Evolutionary conservation across 2,888 invertebrate species (phyloP), one percentile per base, ranked within the genome.

Genomic region (Pandemis heparana): DNA sequence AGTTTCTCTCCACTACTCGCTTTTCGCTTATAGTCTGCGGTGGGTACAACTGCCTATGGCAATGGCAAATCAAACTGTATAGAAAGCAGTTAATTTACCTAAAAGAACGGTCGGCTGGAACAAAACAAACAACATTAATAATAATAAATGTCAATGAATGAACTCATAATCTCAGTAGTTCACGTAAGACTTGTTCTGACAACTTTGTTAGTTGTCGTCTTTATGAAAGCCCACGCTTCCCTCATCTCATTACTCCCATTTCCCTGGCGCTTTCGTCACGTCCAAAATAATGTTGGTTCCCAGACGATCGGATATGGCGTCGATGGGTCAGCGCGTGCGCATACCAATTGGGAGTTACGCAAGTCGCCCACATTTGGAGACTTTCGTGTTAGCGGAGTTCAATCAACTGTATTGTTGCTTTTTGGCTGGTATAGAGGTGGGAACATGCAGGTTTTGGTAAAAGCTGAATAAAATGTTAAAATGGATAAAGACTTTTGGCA

Each of bases 331-430:
- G 51, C 32, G 71, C 60, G 56, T 70, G 63, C 70, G 73, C 64
- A 75, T 76, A 69, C 38, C 53, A 51, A 70, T 63, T 67, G 64
- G 16, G 62, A 60, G 74, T 74, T 67, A 62, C 74, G 67, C 74
- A 72, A 75, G 43, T 48, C 75, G 18, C 70, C 69, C 46, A 75
- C 70, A 18, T 39, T 32, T 32, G 39, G 10, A 51, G 63, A 10
- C 12, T 16, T 56, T 23, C 23, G 23, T 56, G 56, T 12, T 56
- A 56, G 53, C 9, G 18, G 12, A 23, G 73, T 63, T 73, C 73
- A 73, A 41, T 73, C 63, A 73, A 73, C 73, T 59, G 63, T 41
- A 59, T 51, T 68, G 63, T 32, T 39, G 56, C 18, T 72, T 72
- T 68, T 63, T 73, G n/a, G 65, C 46, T 3, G 23, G 51, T 46